Percentiles rank a stretch among this genome's conserved stretches.
These are phyloP conservation scores for Sinentomon sp. DNA, from an alignment of 2,888 invertebrate genomes.

Conservation along the genomic window DNA sequence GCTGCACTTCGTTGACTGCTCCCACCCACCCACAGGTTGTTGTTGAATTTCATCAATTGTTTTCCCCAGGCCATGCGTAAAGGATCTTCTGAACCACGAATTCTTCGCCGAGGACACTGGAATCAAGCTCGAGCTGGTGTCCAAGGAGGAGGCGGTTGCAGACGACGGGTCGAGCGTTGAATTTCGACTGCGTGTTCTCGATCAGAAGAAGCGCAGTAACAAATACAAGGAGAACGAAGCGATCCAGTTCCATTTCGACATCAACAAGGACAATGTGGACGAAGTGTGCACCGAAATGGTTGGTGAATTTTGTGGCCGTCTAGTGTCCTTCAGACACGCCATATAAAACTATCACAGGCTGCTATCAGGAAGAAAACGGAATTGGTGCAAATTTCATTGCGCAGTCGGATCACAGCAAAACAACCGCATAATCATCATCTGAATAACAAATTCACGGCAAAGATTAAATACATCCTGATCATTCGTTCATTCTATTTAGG, in stretches of 20 bases:
- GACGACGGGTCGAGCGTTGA: slow-evolving; percentile 37
- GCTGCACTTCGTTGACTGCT: no score
- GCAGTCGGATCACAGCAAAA: no score
- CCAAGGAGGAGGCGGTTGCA: slow-evolving; percentile 25
- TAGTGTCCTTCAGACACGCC: no score
- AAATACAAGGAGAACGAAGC: slow-evolving; percentile 98
- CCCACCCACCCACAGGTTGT: no score
- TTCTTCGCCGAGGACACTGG: slow-evolving; percentile 91
- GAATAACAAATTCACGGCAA: no score
- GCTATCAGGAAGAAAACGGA: no score
- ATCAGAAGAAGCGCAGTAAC: slow-evolving; percentile 86
- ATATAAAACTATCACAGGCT: no score
- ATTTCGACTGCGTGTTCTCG: slow-evolving; percentile 72
- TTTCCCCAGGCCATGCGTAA: slow-evolving; percentile 50
- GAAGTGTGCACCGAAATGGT: slow-evolving; percentile 85
- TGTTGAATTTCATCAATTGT: neutral
- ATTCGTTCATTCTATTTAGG: no score
- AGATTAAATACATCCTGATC: no score
- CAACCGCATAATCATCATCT: no score
- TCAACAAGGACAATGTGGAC: slow-evolving; percentile 67
- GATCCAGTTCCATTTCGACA: slow-evolving; percentile 92
- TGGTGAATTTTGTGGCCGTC: no score
- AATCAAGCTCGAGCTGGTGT: slow-evolving; percentile 42
- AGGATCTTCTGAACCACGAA: slow-evolving; percentile 75
- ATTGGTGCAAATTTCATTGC: no score